phyloP scores from a whole-genome alignment of 64 coral and sea anemone genomes.

The Orbicella faveolata region DNA sequence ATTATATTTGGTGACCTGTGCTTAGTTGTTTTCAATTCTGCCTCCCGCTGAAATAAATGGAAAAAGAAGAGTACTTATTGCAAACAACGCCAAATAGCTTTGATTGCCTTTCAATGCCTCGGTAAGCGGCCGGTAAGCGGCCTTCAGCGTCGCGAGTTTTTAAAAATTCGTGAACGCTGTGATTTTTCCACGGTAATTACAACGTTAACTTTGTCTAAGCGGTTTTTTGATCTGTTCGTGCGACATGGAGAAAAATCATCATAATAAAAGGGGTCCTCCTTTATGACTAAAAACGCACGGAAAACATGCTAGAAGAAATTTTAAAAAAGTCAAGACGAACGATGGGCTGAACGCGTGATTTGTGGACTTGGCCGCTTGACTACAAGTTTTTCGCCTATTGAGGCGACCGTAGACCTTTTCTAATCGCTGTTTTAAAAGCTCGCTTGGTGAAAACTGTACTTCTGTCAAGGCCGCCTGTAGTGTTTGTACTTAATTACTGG shows the following conservation, averaged over 20 bases:
- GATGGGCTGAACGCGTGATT: too few species aligned
- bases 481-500: conserved; percentile 17
- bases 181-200: conserved; percentile 32
- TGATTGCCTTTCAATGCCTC: conserved; percentile 27
- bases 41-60: conserved; percentile 10
- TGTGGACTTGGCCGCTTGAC: not conserved
- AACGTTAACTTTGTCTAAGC: not conserved
- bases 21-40: conserved; percentile 26
- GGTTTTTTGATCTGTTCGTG: not conserved
- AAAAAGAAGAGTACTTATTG: conserved; percentile 12
- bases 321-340: too few species aligned
- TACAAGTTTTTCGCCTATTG: not conserved
- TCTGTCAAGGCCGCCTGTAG: conserved; percentile 1
- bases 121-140: not conserved
- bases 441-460: conserved; percentile 20
- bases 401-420: not conserved
- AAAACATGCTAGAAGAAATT: too few species aligned
- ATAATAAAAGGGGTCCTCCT: not conserved
- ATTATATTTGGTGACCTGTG: conserved; percentile 20
- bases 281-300: too few species aligned
- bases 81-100: conserved; percentile 32
- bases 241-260: not conserved
- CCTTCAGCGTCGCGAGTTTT: not conserved
- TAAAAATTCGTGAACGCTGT: not conserved
- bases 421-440: conserved; percentile 13